Percentiles rank a stretch among this genome's conserved stretches.
phyloP scores from a whole-genome alignment of 2,888 invertebrate species.

The Dicyrtomina minuta region DNA sequence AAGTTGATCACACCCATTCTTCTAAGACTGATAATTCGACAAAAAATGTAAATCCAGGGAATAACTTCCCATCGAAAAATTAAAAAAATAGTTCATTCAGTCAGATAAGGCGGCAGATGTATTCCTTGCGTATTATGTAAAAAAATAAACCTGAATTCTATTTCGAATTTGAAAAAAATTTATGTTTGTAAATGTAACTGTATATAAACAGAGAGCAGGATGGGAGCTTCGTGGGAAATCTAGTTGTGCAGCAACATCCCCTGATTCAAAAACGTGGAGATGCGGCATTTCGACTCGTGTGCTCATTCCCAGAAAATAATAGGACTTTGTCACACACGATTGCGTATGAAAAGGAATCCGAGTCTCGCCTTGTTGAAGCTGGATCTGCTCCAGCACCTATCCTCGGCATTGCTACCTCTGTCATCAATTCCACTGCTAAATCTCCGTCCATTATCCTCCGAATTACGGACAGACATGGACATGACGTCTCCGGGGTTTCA shows the following conservation, averaged over 20 bases:
- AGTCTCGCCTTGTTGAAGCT: conserved; percentile 42
- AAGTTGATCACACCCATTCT: no score
- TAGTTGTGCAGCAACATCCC: conserved; percentile 53
- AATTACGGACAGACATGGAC: conserved; percentile 49
- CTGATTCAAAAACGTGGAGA: conserved; percentile 52
- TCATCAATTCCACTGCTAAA: conserved; percentile 52
- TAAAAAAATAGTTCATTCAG: no score
- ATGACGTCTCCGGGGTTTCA: conserved; percentile 50
- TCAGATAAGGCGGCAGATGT: no score
- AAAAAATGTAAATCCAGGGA: no score
- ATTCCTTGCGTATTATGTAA: no score
- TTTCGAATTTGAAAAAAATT: no score
- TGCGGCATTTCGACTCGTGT: conserved; percentile 51
- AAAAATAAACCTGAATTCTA: no score
- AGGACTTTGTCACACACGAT: conserved; percentile 48
- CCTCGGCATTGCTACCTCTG: conserved; percentile 50
- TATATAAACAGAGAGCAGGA: conserved; percentile 40
- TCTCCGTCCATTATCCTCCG: conserved; percentile 45
- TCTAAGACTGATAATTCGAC: no score
- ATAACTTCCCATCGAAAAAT: no score
- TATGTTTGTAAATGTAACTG: no score
- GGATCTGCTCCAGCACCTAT: conserved; percentile 45
- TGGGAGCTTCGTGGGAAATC: conserved; percentile 50
- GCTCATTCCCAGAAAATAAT: conserved; percentile 51
- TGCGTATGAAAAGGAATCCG: conserved; percentile 51